Percentiles rank a stretch among this genome's conserved stretches.
Conservation (phyloP, 2,888 invertebrate species). For the Bruchidius siliquastri region DNA sequence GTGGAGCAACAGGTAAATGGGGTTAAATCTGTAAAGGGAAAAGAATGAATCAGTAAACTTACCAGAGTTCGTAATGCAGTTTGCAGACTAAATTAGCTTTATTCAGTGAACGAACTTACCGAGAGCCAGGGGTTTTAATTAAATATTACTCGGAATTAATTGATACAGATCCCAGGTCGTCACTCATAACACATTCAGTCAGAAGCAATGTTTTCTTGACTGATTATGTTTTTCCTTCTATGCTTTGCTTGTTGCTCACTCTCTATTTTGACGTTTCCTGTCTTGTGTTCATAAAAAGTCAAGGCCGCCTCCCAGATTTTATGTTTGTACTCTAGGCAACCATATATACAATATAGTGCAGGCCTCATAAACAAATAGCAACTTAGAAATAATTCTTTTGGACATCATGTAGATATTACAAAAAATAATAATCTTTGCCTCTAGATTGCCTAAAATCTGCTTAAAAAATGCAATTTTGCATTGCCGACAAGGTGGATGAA, state of each 20-base stretch:
- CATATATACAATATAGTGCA: background rate
- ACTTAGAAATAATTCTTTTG: too few relatives aligned
- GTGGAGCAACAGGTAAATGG: conserved; percentile 22
- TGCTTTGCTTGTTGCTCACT: background rate
- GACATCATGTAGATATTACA: too few relatives aligned
- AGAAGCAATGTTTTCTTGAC: background rate
- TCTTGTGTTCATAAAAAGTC: background rate
- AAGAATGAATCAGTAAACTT: conserved; percentile 12
- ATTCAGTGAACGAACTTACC: conserved; percentile 17
- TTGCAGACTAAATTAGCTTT: conserved; percentile 15
- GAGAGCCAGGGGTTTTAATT: conserved; percentile 14
- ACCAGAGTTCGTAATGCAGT: conserved; percentile 1
- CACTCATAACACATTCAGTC: background rate
- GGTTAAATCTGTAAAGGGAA: conserved; percentile 23
- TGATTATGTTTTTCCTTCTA: background rate
- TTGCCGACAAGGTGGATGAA: too few relatives aligned
- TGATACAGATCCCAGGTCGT: background rate
- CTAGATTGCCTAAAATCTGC: too few relatives aligned
- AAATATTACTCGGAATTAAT: conserved; percentile 15
- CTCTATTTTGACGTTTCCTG: background rate
- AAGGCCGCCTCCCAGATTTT: background rate
- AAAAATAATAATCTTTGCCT: too few relatives aligned
- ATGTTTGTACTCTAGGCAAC: background rate
- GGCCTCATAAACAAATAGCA: background rate
- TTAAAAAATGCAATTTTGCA: too few relatives aligned